Evolutionary conservation across 2,113 vertebrate genomes (phyloP), one percentile per base, ranked within the genome.

Genomic region (Cardinalis cardinalis): DNA sequence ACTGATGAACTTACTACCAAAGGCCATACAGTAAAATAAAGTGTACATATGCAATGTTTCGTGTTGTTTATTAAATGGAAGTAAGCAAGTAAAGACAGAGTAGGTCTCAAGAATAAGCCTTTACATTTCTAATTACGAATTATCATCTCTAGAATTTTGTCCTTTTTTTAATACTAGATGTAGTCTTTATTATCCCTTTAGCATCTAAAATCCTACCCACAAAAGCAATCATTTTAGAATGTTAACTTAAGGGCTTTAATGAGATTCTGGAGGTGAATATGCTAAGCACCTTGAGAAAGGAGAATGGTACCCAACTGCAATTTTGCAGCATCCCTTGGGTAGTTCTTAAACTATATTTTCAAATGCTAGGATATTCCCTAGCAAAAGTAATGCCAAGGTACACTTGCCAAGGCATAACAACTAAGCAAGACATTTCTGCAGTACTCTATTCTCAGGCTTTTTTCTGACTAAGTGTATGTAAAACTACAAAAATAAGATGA

Each of bases 21-120:
- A 75, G 31, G 23, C 18, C 34, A 36, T 31, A 34, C 19, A 40
- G 48, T 36, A 65, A 24, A 63, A 51, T 34, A 15, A 51, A 88
- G 6, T 6, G 7, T 28, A 10, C 2, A 18, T 10, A 55, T 0
- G 3, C 6, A 41, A 63, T 4, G 8, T 17, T 31, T 55, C 19
- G 5, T 25, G 2, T 28, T 19, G 5, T 31, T 36, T 40, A 41
- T 63, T 51, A 63, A 29, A 58, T 3, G 3, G 10, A 81, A 9
- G 40, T 16, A 59, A 65, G 7, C 1, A 6, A 58, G 28, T 49
- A 49, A 78, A 1, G 2, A 44, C 2, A 34, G 1, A 65, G 17
- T 34, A 69, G 23, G 34, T 60, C 23, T 77, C 31, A 49, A 72
- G 28, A 84, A 68, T 6, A 87, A 72, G 20, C 20, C 15, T 66